phyloP scores from a whole-genome alignment of 2,888 invertebrate species.

The Drosophila neonasuta region DNA sequence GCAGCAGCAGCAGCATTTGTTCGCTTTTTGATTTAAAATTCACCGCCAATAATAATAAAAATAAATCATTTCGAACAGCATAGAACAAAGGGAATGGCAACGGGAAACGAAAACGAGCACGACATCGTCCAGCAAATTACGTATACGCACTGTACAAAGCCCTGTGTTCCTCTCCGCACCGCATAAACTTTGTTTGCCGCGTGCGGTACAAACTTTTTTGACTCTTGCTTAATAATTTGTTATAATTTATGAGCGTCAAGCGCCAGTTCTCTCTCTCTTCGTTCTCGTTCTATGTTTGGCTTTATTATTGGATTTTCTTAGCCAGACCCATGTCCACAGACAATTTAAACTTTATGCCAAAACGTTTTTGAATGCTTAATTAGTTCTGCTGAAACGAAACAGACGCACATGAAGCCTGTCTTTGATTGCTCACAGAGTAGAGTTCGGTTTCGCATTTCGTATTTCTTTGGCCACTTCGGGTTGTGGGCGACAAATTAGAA shows the following conservation, averaged over 20 bases:
- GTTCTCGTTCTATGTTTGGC: conserved; percentile 33
- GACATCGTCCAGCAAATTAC: conserved; percentile 31
- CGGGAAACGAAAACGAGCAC: conserved; percentile 2
- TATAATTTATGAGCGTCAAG: conserved; percentile 67
- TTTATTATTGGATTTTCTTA: conserved; percentile 62
- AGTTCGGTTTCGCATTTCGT: conserved; percentile 60
- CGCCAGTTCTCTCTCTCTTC: conserved; percentile 11
- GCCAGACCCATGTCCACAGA: conserved; percentile 42
- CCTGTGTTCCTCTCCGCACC: too few relatives aligned
- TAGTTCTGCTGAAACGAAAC: conserved; percentile 55
- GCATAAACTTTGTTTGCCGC: conserved; percentile 38
- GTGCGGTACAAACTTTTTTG: conserved; percentile 57
- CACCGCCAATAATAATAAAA: conserved; percentile 80
- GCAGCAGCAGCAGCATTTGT: conserved; percentile 44
- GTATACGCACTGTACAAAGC: conserved; percentile 50
- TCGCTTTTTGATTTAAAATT: conserved; percentile 78
- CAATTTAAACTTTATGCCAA: conserved; percentile 69
- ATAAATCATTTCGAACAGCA: conserved; percentile 72
- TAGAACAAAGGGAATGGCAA: background rate
- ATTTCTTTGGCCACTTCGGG: background rate
- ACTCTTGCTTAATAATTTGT: conserved; percentile 69
- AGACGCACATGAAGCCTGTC: conserved; percentile 29
- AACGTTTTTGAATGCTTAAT: conserved; percentile 77
- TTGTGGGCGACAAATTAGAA: conserved; percentile 28
- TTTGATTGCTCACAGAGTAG: conserved; percentile 11